A percentile compares a stretch with the other conserved stretches of the same genome.
These are phyloP conservation scores for Anolis sagrei DNA, from an alignment of 2,113 vertebrate genomes.

Conservation along the genomic window DNA sequence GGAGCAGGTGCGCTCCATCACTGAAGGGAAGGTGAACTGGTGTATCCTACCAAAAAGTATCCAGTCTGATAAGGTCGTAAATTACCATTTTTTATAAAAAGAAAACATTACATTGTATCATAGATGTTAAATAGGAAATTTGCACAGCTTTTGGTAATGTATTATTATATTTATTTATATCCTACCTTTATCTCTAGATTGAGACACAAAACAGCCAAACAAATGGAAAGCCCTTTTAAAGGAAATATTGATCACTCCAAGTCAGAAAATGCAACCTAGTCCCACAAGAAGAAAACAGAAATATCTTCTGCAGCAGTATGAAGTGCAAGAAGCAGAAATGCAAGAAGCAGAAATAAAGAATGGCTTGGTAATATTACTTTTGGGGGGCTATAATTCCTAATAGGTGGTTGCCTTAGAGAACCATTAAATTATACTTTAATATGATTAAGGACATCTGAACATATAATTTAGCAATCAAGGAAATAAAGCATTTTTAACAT, in stretches of 20 bases:
- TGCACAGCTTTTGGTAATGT: too few species aligned
- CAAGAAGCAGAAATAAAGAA: background rate
- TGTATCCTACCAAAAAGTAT: too few species aligned
- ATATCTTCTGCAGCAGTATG: background rate
- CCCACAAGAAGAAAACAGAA: slow-evolving; percentile 19
- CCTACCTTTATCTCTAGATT: too few species aligned
- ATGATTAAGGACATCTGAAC: background rate
- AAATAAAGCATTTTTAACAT: background rate
- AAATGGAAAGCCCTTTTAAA: too few species aligned
- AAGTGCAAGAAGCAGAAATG: background rate
- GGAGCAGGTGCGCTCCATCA: too few species aligned
- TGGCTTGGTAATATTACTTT: background rate
- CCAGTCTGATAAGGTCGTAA: too few species aligned
- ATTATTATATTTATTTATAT: too few species aligned
- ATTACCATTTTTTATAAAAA: too few species aligned
- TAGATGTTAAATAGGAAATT: too few species aligned
- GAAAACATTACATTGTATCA: too few species aligned
- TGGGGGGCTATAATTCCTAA: background rate
- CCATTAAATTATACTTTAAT: background rate
- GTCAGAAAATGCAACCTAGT: slow-evolving; percentile 16
- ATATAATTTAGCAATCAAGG: background rate
- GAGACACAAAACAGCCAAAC: too few species aligned
- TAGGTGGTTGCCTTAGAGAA: background rate
- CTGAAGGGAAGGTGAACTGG: too few species aligned
- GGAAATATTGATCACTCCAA: background rate